Evolutionary conservation across 2,113 vertebrate genomes (phyloP), one percentile per base, ranked within the genome.

Genomic region (Callaeas wilsoni): DNA sequence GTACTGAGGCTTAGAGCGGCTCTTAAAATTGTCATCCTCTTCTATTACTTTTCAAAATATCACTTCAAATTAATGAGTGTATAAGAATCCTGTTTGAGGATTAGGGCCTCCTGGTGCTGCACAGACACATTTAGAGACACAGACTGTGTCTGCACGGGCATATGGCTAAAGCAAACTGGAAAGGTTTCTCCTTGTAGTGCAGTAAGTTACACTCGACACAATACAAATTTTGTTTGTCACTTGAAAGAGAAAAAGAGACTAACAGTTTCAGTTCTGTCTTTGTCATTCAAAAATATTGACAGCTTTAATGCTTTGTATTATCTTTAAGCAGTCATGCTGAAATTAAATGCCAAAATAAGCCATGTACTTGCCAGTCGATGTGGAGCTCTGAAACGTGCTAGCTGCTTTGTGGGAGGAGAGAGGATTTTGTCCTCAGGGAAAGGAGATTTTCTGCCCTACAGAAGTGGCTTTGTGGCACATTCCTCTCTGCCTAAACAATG

Each of bases 321-420:
- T 95, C 80, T 93, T 81, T 89, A 92, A 90, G 84, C 41, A 92
- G 90, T 88, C 83, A 87, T 63, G 64, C 77, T 89, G 90, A 96
- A 96, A 96, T 96, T 93, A 93, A 89, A 86, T 95, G 92, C 94
- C 94, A 96, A 96, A 96, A 94, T 88, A 96, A 96, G 52, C 17
- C 3, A 75, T 50, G 53, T 87, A 92, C 92, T 96, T 95, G 93
- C 90, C 76, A 90, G 88, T 41, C 64, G 52, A 96, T 70, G 65
- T 64, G 56, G 73, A 89, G 80, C 73, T 92, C 94, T 89, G 83
- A 95, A 96, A 94, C 7, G 5, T 79, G 88, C 52, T 90, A 29
- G 90, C 30, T 95, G 56, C 62, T 90, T 95, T 96, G 94, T 92
- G 83, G 83, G 93, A 96, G 88, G 81, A 93, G 87, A 89, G 64